These are phyloP conservation scores for Notocelia uddmanniana DNA, from an alignment of 2,888 invertebrate genomes.

Conservation along the genomic window DNA sequence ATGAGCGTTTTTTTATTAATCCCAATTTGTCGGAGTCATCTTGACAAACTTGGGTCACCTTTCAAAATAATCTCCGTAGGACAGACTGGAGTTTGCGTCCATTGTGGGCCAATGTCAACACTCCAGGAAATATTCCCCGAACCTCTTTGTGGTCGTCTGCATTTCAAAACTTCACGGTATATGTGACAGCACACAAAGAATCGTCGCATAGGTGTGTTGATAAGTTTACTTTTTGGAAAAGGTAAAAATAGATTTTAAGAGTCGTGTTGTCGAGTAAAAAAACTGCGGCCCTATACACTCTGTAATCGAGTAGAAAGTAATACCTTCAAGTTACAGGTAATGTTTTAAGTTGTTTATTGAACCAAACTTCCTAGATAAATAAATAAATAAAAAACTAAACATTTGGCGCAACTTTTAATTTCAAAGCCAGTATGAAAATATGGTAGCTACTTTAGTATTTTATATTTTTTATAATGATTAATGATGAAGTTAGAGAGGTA, in stretches of 20 bases:
- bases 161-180: slow-evolving; percentile 78
- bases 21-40: slow-evolving; percentile 70
- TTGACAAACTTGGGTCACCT: slow-evolving; percentile 70
- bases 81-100: slow-evolving; percentile 71
- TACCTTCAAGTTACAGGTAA: too few species aligned
- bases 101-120: slow-evolving; percentile 81
- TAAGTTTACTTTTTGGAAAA: slow-evolving; percentile 33
- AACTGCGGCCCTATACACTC: neutral
- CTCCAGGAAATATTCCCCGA: slow-evolving; percentile 74
- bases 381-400: neutral
- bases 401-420: neutral
- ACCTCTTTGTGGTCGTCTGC: slow-evolving; percentile 70
- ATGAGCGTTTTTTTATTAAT: slow-evolving; percentile 55
- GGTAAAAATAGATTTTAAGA: slow-evolving; percentile 16
- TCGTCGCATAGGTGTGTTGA: slow-evolving; percentile 11
- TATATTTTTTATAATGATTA: too few species aligned
- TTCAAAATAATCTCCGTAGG: slow-evolving; percentile 75
- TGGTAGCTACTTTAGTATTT: too few species aligned
- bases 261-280: neutral
- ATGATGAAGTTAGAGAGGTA: too few species aligned
- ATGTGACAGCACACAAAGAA: slow-evolving; percentile 49
- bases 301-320: neutral
- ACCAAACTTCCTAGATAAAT: too few species aligned
- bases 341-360: neutral
- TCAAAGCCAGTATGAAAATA: too few species aligned